A percentile compares a stretch with the other conserved stretches of the same genome.
These are phyloP conservation scores for Calvadosia cruxmelitensis DNA, from an alignment of 30 jellyfish, hydroid and myxozoan species.

Conservation along the genomic window DNA sequence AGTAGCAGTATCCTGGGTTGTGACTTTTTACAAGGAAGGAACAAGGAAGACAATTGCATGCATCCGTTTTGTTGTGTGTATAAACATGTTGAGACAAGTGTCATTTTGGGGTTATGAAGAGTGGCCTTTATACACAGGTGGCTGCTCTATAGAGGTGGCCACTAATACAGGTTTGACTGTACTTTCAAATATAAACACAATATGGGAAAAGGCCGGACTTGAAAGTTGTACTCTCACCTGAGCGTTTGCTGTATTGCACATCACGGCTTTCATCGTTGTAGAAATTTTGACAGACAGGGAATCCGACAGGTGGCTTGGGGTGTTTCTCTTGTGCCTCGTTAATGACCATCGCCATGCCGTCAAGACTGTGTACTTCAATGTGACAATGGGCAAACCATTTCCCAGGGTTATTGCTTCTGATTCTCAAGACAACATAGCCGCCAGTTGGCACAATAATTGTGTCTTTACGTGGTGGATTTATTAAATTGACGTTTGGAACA, in stretches of 20 bases:
- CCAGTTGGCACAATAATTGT: slow-evolving; percentile 11
- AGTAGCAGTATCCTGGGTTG: no score
- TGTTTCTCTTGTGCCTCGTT: slow-evolving; percentile 5
- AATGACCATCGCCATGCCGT: slow-evolving; percentile 17
- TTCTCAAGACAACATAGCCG: slow-evolving; percentile 10
- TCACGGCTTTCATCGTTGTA: slow-evolving; percentile 6
- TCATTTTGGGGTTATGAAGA: no score
- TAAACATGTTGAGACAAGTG: no score
- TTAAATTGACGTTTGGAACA: slow-evolving; percentile 11
- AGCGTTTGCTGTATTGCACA: not conserved
- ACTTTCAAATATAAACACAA: no score
- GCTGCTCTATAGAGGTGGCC: no score
- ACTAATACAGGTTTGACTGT: no score
- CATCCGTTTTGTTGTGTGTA: no score
- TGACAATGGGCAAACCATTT: slow-evolving; percentile 19
- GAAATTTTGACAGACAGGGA: slow-evolving; percentile 19
- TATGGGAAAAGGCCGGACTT: no score
- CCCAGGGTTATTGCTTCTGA: slow-evolving; percentile 15
- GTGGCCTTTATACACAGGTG: no score
- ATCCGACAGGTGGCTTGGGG: slow-evolving; percentile 11
- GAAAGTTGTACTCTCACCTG: no score
- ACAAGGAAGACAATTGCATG: no score
- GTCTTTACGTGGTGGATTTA: slow-evolving; percentile 20
- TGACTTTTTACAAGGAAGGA: no score
- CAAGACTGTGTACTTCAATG: slow-evolving; percentile 9